These are phyloP conservation scores for Cosmia trapezina DNA, from an alignment of 2,888 invertebrate genomes.

Conservation along the genomic window DNA sequence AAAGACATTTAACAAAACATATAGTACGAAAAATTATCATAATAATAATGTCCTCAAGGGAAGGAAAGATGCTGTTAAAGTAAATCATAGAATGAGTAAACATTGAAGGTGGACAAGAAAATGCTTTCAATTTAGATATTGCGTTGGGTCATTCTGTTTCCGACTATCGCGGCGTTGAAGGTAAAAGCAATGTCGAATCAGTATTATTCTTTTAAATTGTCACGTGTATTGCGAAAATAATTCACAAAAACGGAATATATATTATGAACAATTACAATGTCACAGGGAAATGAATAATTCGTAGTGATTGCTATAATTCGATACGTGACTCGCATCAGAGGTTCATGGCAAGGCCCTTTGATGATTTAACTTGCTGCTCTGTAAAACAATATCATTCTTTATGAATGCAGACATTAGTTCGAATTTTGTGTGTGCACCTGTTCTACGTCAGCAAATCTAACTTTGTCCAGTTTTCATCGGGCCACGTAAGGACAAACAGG, in stretches of 20 bases:
- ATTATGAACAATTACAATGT: constrained; percentile 70
- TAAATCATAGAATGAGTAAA: constrained; percentile 27
- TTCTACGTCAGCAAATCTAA: constrained; percentile 52
- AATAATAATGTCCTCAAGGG: constrained; percentile 47
- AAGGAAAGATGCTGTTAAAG: constrained; percentile 32
- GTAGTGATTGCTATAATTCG: constrained; percentile 81
- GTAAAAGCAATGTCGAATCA: constrained; percentile 30
- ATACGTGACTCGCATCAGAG: constrained; percentile 81
- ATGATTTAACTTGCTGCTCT: constrained; percentile 46
- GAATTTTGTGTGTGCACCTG: constrained; percentile 60
- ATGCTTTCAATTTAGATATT: constrained; percentile 37
- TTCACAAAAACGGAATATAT: constrained; percentile 45
- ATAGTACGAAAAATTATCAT: constrained; percentile 50
- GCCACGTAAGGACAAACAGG: constrained; percentile 84
- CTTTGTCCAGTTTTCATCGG: constrained; percentile 73
- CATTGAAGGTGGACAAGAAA: constrained; percentile 33
- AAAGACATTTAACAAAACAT: constrained; percentile 40
- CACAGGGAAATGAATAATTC: constrained; percentile 77
- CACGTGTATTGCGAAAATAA: constrained; percentile 32
- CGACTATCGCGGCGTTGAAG: constrained; percentile 7
- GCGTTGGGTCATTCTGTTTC: constrained; percentile 7
- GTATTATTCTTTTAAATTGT: constrained; percentile 21
- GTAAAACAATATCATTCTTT: constrained; percentile 61
- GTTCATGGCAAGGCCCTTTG: constrained; percentile 72
- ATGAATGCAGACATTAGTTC: constrained; percentile 59